Conservation (phyloP, 2,113 vertebrate genomes). For the Colossoma macropomum region DNA sequence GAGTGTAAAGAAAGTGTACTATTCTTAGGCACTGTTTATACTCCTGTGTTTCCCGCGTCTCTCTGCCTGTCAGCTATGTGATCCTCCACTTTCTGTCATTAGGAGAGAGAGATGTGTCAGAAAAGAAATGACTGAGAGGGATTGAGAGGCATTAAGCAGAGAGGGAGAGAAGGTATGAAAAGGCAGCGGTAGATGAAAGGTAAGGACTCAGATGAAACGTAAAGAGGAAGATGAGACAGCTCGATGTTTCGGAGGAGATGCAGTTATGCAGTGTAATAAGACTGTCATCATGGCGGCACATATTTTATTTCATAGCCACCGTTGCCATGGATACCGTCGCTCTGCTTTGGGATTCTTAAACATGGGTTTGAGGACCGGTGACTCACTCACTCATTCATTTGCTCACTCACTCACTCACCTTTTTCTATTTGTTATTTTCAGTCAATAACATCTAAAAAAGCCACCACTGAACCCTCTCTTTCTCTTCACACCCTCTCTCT, state of each 20-base stretch:
- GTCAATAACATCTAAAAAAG: not conserved
- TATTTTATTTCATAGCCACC: conserved; percentile 25
- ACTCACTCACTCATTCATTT: conserved; percentile 24
- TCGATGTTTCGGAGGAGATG: not conserved
- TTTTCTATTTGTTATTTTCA: conserved; percentile 14
- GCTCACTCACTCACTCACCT: not conserved
- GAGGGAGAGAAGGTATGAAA: not conserved
- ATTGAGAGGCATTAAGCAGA: not conserved
- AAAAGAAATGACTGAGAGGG: conserved; percentile 8
- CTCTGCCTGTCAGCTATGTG: not conserved
- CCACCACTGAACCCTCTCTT: too few relatives aligned
- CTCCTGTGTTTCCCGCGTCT: not conserved
- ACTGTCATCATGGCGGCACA: conserved; percentile 14
- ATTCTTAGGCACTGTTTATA: conserved; percentile 27
- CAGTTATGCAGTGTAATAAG: conserved; percentile 5
- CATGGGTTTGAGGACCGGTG: conserved; percentile 19
- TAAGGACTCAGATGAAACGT: conserved; percentile 5
- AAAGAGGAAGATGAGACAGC: conserved; percentile 10
- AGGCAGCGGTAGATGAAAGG: conserved; percentile 25
- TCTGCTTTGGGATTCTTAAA: conserved; percentile 33
- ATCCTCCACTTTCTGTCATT: conserved; percentile 20
- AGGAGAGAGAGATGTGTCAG: conserved; percentile 35
- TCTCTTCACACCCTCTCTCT: not conserved
- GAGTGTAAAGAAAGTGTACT: conserved; percentile 1
- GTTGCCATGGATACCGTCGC: conserved; percentile 46